Base-by-base conservation (phyloP, 2,113 vertebrate species). In the Neodon shergylaensis region DNA sequence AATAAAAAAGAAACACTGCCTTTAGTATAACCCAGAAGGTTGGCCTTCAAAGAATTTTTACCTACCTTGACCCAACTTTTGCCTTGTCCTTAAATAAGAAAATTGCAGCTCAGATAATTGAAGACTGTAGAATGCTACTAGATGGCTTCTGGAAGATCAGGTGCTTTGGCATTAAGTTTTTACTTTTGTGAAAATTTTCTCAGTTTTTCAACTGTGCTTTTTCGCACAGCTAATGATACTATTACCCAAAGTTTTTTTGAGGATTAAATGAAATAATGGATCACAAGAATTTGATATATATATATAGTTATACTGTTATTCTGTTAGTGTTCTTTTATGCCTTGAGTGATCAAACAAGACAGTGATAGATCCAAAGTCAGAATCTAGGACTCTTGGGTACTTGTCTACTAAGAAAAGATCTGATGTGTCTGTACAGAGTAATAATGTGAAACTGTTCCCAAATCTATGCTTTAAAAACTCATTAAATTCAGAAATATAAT, bases 211-310 rank as follows among this genome's bases (percentile, higher is more conserved):
- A 36, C 13, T 16, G 31, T 68, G 31, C 58, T 26, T 65, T 65
- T 65, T 65, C 24, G 2, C 66, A 88, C 33, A 90, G 22, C 4
- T 78, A 66, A 94, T 85, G 42, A 68, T 74, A 65, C 44, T 7
- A 7, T 14, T 72, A 6, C 36, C 72, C 24, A 76, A 79, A 26
- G 1, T 2, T 76, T 96, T 90, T 77, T 9, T 78, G 52, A 93
- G 2, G 26, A 0, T 33, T 86, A 19, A 44, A 24, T 68, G 21
- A 86, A 33, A 84, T 65, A 83, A 95, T 44, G 9, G 54, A 78
- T 49, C 22, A 77, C 39, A 93, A 93, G 54, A 52, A 91, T 76
- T 90, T 87, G 47, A 58, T 58, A 58, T 58, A 92, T 42, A 92
- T 42, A 78, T 2, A 78, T 33, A 68, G 6, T 89, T 86, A 65